Conservation (phyloP, 2,113 vertebrate species). For the Percopsis transmontana region DNA sequence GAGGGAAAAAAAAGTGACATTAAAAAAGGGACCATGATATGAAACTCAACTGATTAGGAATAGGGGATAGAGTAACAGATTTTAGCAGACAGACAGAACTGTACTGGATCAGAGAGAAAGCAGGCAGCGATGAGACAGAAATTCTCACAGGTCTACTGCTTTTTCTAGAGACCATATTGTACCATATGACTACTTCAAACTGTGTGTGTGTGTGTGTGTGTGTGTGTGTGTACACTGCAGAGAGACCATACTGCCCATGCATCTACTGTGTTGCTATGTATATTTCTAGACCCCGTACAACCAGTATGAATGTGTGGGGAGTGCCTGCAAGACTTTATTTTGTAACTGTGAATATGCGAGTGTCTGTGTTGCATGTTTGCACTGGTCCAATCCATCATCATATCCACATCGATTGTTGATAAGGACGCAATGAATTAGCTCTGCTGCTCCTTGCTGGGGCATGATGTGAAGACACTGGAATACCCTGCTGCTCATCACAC, state of each 20-base stretch:
- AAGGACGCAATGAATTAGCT: slow-evolving; percentile 51
- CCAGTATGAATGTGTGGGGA: not conserved
- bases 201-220: slow-evolving; percentile 31
- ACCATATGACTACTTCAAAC: slow-evolving; percentile 5
- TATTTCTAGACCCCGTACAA: no score
- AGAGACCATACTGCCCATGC: not conserved
- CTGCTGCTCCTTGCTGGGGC: slow-evolving; percentile 63
- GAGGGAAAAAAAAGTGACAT: not conserved
- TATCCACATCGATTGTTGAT: slow-evolving; percentile 70
- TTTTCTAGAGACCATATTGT: slow-evolving; percentile 55
- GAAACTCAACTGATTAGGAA: not conserved
- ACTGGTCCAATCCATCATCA: slow-evolving; percentile 32
- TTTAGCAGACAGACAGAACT: slow-evolving; percentile 47
- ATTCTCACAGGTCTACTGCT: slow-evolving; percentile 78
- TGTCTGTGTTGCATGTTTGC: slow-evolving; percentile 3
- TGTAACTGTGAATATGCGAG: not conserved
- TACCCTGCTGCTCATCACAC: slow-evolving; percentile 19
- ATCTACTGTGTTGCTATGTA: not conserved
- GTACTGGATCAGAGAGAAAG: slow-evolving; percentile 75
- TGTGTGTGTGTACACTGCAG: not conserved
- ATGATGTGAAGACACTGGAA: slow-evolving; percentile 39
- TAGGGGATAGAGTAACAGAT: slow-evolving; percentile 26
- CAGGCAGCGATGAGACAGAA: slow-evolving; percentile 75
- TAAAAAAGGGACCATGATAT: not conserved
- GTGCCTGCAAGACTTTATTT: no score